phyloP scores from a whole-genome alignment of 2,113 vertebrate genomes.

The Puntigrus tetrazona region DNA sequence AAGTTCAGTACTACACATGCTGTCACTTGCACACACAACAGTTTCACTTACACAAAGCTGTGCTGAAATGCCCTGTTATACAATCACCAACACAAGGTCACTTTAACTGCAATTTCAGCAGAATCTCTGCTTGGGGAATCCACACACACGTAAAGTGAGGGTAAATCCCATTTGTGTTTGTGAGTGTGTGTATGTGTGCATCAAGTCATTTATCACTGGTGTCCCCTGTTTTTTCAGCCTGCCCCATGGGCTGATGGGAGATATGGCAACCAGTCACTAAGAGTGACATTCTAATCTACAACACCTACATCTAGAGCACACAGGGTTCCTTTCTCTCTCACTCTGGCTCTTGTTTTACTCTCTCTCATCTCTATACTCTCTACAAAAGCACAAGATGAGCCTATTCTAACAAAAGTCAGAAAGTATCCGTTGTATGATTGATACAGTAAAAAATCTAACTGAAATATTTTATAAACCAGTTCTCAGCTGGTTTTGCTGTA shows the following conservation, averaged over 20 bases:
- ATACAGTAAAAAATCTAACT: not conserved
- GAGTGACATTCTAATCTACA: constrained; percentile 76
- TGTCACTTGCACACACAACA: constrained; percentile 17
- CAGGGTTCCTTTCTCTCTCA: not conserved
- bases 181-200: constrained; percentile 41
- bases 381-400: not conserved
- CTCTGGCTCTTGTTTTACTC: not conserved
- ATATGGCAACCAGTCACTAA: constrained; percentile 66
- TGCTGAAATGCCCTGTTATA: not conserved
- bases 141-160: not conserved
- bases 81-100: constrained; percentile 31
- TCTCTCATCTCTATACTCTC: constrained; percentile 14
- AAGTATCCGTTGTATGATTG: not conserved
- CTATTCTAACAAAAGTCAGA: constrained; percentile 2
- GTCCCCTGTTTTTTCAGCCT: constrained; percentile 55
- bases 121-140: constrained; percentile 13
- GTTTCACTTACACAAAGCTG: not conserved
- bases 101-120: constrained; percentile 17
- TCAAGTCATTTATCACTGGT: constrained; percentile 49
- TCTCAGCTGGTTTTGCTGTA: not conserved
- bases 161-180: constrained; percentile 49
- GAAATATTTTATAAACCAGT: not conserved
- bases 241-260: constrained; percentile 62
- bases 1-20: constrained; percentile 1
- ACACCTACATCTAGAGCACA: constrained; percentile 58